Evolutionary conservation across 1,140 invertebrate genomes (phyloP).

Genomic region (Ips nitidus): DNA sequence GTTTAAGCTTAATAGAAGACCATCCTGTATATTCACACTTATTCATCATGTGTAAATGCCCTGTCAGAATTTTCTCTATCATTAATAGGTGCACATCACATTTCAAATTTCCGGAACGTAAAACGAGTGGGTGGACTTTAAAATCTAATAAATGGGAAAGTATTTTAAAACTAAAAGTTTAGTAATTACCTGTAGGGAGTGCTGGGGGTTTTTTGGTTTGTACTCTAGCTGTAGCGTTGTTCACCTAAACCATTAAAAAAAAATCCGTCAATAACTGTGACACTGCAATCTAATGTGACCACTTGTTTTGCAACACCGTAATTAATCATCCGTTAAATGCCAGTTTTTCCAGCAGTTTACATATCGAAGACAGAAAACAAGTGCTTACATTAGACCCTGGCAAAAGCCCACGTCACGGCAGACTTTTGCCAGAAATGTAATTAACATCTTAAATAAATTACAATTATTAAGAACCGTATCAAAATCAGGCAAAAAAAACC

Average conservation of each 20-base stretch:
- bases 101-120: too few relatives aligned
- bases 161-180: too few relatives aligned
- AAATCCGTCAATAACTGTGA: slow-evolving; percentile 3
- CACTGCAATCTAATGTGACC: slow-evolving; percentile 38
- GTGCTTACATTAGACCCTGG: slow-evolving; percentile 40
- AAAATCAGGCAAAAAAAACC: slow-evolving; percentile 16
- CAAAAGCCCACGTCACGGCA: slow-evolving; percentile 19
- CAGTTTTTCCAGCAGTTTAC: too few relatives aligned
- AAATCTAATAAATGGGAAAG: too few relatives aligned
- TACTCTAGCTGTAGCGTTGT: slow-evolving; percentile 96
- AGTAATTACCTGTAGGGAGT: slow-evolving; percentile 79
- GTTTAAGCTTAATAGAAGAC: too few relatives aligned
- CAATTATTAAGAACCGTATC: background rate
- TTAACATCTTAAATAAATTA: slow-evolving; percentile 6
- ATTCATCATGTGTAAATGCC: too few relatives aligned
- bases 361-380: slow-evolving; percentile 28
- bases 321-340: background rate
- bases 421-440: slow-evolving; percentile 9
- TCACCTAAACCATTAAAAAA: slow-evolving; percentile 69
- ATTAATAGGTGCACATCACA: too few relatives aligned
- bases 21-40: too few relatives aligned
- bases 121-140: too few relatives aligned
- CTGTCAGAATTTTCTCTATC: too few relatives aligned
- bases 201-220: slow-evolving; percentile 96
- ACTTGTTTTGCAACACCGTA: slow-evolving; percentile 29